These are phyloP conservation scores for Anastrepha obliqua DNA, from an alignment of 1,140 invertebrate species.

Conservation along the genomic window DNA sequence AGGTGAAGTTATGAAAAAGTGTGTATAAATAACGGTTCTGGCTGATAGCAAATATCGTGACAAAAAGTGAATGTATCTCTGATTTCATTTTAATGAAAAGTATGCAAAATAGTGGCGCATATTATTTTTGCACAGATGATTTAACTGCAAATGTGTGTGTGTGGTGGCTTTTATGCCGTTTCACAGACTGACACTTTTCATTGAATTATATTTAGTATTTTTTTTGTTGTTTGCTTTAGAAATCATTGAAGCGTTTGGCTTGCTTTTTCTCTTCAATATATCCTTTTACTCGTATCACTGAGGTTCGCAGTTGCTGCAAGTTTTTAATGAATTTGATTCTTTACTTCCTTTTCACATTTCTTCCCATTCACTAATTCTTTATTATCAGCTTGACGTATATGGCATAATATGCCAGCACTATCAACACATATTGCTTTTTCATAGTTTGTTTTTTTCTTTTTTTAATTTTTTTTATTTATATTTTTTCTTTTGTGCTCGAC, in stretches of 20 bases:
- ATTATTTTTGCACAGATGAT: no score
- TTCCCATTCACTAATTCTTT: background rate
- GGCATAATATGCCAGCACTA: slow-evolving; percentile 25
- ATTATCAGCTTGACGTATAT: slow-evolving; percentile 30
- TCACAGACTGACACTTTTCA: background rate
- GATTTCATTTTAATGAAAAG: no score
- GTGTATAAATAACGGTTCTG: no score
- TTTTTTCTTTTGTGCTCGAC: slow-evolving; percentile 25
- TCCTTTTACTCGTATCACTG: background rate
- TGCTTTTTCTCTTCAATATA: background rate
- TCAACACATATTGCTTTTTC: slow-evolving; percentile 16
- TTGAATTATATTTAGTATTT: background rate
- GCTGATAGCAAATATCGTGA: no score
- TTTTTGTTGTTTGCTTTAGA: background rate
- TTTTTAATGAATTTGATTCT: slow-evolving; percentile 35
- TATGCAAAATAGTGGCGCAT: no score
- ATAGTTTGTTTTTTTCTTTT: background rate
- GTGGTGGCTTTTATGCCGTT: no score
- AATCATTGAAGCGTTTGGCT: background rate
- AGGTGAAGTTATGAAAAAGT: no score
- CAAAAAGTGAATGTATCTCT: no score
- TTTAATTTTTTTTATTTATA: background rate
- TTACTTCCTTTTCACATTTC: background rate
- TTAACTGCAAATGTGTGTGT: no score
- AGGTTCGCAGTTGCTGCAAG: background rate